Evolutionary conservation across 2,113 vertebrate genomes (phyloP).

Genomic region (Lepisosteus osseus): DNA sequence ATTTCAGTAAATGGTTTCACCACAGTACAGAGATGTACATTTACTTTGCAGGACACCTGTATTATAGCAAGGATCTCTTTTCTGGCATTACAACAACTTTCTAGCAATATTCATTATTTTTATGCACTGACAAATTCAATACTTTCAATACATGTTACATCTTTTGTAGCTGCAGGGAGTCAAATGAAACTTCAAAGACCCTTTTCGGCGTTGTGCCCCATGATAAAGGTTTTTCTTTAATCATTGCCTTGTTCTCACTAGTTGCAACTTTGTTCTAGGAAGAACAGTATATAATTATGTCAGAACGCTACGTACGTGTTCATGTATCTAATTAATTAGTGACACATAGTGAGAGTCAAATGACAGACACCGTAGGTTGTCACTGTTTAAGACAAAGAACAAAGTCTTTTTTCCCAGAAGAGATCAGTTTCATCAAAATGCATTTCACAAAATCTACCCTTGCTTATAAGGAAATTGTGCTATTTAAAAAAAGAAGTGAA

Average conservation of each 20-base stretch:
- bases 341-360: slow-evolving; percentile 63
- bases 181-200: slow-evolving; percentile 62
- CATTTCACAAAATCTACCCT: slow-evolving; percentile 5
- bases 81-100: no score
- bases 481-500: neutral
- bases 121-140: no score
- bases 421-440: slow-evolving; percentile 7
- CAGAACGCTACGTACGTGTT: slow-evolving; percentile 51
- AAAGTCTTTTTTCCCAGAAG: slow-evolving; percentile 46
- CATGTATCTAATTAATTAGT: slow-evolving; percentile 69
- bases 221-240: slow-evolving; percentile 61
- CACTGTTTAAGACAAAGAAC: slow-evolving; percentile 43
- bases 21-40: no score
- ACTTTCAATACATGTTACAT: slow-evolving; percentile 6
- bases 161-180: slow-evolving; percentile 58
- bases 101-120: no score
- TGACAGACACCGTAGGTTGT: slow-evolving; percentile 57
- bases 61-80: no score
- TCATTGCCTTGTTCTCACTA: slow-evolving; percentile 59
- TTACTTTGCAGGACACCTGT: no score
- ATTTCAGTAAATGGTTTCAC: no score
- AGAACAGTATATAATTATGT: slow-evolving; percentile 51
- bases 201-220: slow-evolving; percentile 56
- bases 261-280: slow-evolving; percentile 56
- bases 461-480: slow-evolving; percentile 10